Percentiles rank a stretch among this genome's conserved stretches.
Conservation (phyloP, 2,797 vertebrate species). For the Hippopotamyrus pictus region DNA sequence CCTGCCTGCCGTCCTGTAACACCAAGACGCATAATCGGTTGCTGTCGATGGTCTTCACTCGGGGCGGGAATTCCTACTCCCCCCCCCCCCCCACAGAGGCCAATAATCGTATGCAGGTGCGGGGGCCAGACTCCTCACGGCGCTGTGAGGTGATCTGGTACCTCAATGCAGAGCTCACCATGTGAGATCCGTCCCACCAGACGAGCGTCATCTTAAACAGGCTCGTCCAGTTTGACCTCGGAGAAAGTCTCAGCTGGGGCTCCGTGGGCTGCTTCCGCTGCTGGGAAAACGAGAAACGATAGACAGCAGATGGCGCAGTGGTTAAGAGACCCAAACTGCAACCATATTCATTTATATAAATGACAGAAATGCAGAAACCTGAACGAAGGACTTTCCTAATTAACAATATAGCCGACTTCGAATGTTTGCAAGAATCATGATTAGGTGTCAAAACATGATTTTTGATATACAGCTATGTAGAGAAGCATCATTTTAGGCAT, state of each 20-base stretch:
- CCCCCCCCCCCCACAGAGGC: constrained; percentile 22
- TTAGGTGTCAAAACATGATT: not conserved
- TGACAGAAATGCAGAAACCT: not conserved
- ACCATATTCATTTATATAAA: not conserved
- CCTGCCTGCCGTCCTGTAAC: constrained; percentile 39
- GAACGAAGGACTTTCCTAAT: not conserved
- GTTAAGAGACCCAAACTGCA: not conserved
- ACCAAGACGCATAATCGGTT: constrained; percentile 41
- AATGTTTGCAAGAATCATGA: not conserved
- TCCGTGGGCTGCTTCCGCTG: not conserved
- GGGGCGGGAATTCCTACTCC: constrained; percentile 44
- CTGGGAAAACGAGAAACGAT: not conserved
- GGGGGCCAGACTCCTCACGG: constrained; percentile 35
- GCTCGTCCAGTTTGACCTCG: not conserved
- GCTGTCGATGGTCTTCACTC: constrained; percentile 56
- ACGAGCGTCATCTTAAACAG: not conserved
- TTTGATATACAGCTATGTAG: not conserved
- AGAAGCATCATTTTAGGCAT: not conserved
- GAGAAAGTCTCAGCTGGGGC: not conserved
- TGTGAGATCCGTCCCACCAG: not conserved
- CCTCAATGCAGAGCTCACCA: not conserved
- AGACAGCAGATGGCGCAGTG: not conserved
- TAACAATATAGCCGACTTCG: not conserved
- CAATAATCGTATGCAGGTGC: constrained; percentile 49
- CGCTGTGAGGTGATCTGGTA: not conserved